A percentile compares a stretch with the other conserved stretches of the same genome.
phyloP scores from a whole-genome alignment of 2,888 invertebrate species.

The Aspidiotus destructor region DNA sequence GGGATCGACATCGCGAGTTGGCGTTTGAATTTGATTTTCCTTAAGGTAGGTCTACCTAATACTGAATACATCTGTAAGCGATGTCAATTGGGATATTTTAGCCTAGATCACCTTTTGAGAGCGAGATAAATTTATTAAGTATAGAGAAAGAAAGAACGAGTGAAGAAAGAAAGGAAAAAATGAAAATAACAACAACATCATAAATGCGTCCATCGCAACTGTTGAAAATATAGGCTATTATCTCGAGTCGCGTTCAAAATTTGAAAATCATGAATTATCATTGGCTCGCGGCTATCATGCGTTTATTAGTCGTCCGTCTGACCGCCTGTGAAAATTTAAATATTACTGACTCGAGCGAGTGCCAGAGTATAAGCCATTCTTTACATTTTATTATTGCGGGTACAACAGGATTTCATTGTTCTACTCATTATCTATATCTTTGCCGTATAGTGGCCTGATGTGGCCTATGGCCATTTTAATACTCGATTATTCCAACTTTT shows the following conservation, averaged over 20 bases:
- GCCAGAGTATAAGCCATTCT: constrained; percentile 18
- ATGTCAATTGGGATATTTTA: too few species aligned
- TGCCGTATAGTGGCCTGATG: constrained; percentile 2
- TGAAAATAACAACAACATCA: too few species aligned
- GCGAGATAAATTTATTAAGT: too few species aligned
- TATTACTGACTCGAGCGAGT: constrained; percentile 10
- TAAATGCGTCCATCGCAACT: background rate
- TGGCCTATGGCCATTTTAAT: constrained; percentile 28
- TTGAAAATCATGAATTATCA: constrained; percentile 31
- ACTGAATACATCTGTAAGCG: too few species aligned
- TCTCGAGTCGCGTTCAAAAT: constrained; percentile 31
- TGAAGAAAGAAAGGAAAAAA: too few species aligned
- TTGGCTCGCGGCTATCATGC: constrained; percentile 32
- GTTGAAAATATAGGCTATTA: constrained; percentile 10
- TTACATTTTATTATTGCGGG: constrained; percentile 28
- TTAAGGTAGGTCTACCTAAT: too few species aligned
- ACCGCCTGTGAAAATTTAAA: constrained; percentile 30
- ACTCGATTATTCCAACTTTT: constrained; percentile 21
- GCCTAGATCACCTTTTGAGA: too few species aligned
- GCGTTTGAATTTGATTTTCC: too few species aligned
- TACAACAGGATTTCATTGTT: constrained; percentile 28
- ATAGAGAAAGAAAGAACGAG: too few species aligned
- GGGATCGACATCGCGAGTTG: too few species aligned
- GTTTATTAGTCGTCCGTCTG: constrained; percentile 18
- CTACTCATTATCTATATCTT: constrained; percentile 32